These are phyloP conservation scores for Alloscopus bannaensis DNA, from an alignment of 2,888 invertebrate genomes.

Conservation along the genomic window DNA sequence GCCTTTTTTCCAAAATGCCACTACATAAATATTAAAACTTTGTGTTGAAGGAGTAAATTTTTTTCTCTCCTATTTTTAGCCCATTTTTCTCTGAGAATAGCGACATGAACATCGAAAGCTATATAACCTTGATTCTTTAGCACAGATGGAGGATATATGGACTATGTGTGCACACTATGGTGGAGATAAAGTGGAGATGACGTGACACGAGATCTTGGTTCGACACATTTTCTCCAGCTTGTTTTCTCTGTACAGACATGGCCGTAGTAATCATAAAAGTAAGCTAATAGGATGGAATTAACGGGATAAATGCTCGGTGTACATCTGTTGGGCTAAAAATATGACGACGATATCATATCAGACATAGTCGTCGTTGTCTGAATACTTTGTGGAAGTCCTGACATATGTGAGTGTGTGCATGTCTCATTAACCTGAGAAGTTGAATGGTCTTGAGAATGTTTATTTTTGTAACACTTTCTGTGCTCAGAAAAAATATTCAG, in stretches of 20 bases:
- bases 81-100: slow-evolving; percentile 53
- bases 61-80: slow-evolving; percentile 57
- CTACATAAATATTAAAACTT: too few relatives aligned
- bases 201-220: neutral
- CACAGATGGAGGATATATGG: slow-evolving; percentile 2
- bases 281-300: too few relatives aligned
- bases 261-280: too few relatives aligned
- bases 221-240: slow-evolving; percentile 2
- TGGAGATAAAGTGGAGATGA: neutral
- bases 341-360: too few relatives aligned
- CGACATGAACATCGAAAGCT: slow-evolving; percentile 29
- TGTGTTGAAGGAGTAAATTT: too few relatives aligned
- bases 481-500: slow-evolving; percentile 23
- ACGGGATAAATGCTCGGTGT: too few relatives aligned
- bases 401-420: too few relatives aligned
- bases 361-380: too few relatives aligned
- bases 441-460: slow-evolving; percentile 49
- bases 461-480: slow-evolving; percentile 55
- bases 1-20: slow-evolving; percentile 51
- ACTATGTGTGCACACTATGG: neutral
- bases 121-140: slow-evolving; percentile 44
- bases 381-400: too few relatives aligned
- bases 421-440: slow-evolving; percentile 53
- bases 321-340: too few relatives aligned
- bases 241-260: too few relatives aligned